phyloP scores from a whole-genome alignment of 2,113 vertebrate species.

The Microcebus griseorufus region DNA sequence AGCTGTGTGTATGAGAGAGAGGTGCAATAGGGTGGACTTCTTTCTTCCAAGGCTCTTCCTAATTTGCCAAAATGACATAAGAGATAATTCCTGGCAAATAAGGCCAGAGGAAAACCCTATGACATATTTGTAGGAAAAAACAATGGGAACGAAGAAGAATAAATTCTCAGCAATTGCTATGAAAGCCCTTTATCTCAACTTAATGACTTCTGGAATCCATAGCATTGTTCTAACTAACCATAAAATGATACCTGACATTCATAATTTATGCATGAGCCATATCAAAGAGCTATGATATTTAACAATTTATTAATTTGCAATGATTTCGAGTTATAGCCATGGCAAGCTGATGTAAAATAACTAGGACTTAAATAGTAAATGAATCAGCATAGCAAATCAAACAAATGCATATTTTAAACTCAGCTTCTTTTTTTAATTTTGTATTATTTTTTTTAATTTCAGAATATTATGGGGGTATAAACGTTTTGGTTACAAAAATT shows the following conservation, averaged over 20 bases:
- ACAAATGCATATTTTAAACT: background rate
- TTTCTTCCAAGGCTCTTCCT: background rate
- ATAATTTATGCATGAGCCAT: background rate
- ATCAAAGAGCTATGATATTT: background rate
- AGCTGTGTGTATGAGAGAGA: background rate
- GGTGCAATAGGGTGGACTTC: background rate
- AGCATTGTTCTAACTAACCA: background rate
- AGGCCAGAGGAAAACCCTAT: background rate
- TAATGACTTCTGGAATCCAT: background rate
- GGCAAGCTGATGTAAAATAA: background rate
- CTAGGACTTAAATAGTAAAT: background rate
- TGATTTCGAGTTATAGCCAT: background rate
- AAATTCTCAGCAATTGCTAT: background rate
- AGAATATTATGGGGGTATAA: no score
- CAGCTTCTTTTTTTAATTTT: background rate
- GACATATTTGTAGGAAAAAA: background rate
- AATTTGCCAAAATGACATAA: background rate
- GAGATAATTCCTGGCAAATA: background rate
- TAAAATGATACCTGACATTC: background rate
- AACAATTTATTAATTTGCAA: background rate
- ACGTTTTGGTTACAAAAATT: no score
- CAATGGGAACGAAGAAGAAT: background rate
- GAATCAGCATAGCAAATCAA: background rate
- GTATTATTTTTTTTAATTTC: no score
- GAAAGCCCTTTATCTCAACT: background rate